Conservation (phyloP, 2,797 vertebrate genomes). For the Coregonus suidteri region DNA sequence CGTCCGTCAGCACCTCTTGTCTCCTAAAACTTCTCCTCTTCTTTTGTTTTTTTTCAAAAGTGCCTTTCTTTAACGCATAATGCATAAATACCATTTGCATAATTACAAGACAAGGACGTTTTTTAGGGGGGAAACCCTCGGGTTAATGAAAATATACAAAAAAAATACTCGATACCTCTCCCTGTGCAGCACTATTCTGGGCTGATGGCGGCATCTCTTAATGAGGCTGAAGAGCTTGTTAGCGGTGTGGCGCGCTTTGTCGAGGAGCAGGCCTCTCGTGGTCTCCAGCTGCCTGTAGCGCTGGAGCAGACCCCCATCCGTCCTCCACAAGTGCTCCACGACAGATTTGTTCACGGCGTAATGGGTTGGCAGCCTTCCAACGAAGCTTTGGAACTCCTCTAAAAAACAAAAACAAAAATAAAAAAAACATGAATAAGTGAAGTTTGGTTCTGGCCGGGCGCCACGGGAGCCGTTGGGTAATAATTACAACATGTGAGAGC, state of each 20-base stretch:
- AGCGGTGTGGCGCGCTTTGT: conserved; percentile 85
- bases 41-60: conserved; percentile 53
- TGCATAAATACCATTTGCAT: conserved; percentile 65
- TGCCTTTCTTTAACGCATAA: conserved; percentile 42
- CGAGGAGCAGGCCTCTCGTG: conserved; percentile 82
- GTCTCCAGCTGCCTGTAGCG: conserved; percentile 89
- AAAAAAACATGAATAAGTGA: conserved; percentile 57
- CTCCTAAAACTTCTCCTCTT: conserved; percentile 47
- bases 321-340: conserved; percentile 90
- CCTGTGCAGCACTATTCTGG: conserved; percentile 85
- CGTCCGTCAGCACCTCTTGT: conserved; percentile 62
- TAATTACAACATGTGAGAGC: conserved; percentile 1
- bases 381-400: conserved; percentile 96
- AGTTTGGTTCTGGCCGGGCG: conserved; percentile 37
- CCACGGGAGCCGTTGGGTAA: conserved; percentile 34
- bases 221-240: conserved; percentile 95
- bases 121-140: conserved; percentile 45
- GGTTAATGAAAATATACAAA: conserved; percentile 47
- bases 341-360: conserved; percentile 91
- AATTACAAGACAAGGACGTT: conserved; percentile 55
- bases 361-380: conserved; percentile 88
- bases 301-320: conserved; percentile 86
- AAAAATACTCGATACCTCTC: conserved; percentile 79
- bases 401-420: conserved; percentile 31
- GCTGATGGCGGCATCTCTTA: conserved; percentile 90